Evolutionary conservation across 2,888 invertebrate genomes (phyloP).

Genomic region (Acheta domesticus): DNA sequence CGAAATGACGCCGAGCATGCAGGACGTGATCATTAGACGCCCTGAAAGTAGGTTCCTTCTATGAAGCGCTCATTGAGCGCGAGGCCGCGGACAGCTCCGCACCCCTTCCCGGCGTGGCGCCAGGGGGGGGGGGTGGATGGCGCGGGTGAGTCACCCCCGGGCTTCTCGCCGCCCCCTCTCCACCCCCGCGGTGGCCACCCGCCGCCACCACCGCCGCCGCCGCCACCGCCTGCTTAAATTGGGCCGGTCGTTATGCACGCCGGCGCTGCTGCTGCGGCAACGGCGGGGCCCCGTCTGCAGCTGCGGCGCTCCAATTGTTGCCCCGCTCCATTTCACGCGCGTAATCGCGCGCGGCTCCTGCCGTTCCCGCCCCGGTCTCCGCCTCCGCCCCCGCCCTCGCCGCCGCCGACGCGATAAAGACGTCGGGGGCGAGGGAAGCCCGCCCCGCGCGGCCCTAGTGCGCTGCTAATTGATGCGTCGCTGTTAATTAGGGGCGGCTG

Average conservation of each 20-base stretch:
- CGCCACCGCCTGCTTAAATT: background rate
- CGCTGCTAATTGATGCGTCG: slow-evolving; percentile 31
- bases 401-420: background rate
- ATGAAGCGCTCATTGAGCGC: too few species aligned
- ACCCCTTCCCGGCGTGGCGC: too few species aligned
- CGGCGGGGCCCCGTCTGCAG: background rate
- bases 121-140: too few species aligned
- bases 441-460: background rate
- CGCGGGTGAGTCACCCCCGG: background rate
- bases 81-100: too few species aligned
- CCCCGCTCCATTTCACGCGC: slow-evolving; percentile 22
- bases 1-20: too few species aligned
- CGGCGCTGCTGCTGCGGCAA: background rate
- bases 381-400: too few species aligned
- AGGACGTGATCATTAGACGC: too few species aligned
- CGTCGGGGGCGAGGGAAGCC: background rate
- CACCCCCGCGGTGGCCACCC: too few species aligned
- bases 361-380: background rate
- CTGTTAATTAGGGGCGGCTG: slow-evolving; percentile 32
- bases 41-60: too few species aligned
- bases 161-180: background rate
- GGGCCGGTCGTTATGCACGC: background rate
- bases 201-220: background rate
- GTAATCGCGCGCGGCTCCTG: slow-evolving; percentile 18
- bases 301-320: slow-evolving; percentile 1